Conservation (phyloP, 2,113 vertebrate genomes). For the Heterotis niloticus region DNA sequence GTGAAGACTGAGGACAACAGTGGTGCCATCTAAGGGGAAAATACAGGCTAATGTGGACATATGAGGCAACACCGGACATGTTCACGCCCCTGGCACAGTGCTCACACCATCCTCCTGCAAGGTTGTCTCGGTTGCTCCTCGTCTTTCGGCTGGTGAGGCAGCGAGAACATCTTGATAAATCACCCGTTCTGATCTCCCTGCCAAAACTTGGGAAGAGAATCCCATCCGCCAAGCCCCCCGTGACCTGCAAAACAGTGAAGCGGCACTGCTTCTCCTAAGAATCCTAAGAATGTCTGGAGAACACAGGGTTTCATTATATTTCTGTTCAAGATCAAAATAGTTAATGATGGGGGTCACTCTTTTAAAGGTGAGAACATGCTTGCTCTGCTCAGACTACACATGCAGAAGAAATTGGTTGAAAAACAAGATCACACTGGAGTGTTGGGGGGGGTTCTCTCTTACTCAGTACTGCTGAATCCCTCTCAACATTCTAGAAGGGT, state of each 20-base stretch:
- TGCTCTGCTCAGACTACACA: slow-evolving; percentile 68
- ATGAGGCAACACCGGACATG: too few species aligned
- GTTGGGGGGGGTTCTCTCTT: background rate
- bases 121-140: slow-evolving; percentile 20
- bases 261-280: slow-evolving; percentile 62
- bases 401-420: background rate
- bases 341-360: slow-evolving; percentile 67
- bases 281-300: slow-evolving; percentile 71
- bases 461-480: background rate
- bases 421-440: background rate
- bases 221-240: slow-evolving; percentile 51
- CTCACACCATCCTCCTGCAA: slow-evolving; percentile 29
- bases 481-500: background rate
- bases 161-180: slow-evolving; percentile 61
- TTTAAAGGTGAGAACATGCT: slow-evolving; percentile 75
- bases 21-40: too few species aligned
- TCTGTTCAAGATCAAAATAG: slow-evolving; percentile 65
- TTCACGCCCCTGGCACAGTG: background rate
- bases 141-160: slow-evolving; percentile 25
- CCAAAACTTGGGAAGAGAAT: slow-evolving; percentile 55
- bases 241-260: slow-evolving; percentile 56
- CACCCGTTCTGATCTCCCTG: slow-evolving; percentile 57
- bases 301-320: slow-evolving; percentile 54
- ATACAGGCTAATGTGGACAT: too few species aligned
- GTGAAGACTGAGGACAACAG: too few species aligned